Base-by-base conservation (phyloP, 2,888 invertebrate genomes). In the Bellardia pandia region DNA sequence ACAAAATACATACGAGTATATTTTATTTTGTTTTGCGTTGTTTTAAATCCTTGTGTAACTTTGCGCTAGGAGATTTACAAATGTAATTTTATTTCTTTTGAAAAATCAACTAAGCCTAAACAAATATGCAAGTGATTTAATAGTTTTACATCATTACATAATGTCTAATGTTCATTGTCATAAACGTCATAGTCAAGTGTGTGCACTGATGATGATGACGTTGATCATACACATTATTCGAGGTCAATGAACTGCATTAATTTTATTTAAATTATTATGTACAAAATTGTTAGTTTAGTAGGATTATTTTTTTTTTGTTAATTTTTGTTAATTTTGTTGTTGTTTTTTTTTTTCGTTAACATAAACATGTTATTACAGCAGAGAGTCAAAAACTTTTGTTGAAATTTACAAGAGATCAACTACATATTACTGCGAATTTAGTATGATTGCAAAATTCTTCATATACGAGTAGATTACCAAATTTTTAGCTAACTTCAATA, bases 191-290 rank as follows among this genome's bases (percentile, higher is more conserved):
- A 60, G 68, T 51, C 68, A 82, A 13, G 23, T 69, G 16, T 62
- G 58, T 48, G 58, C 48, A 56, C 11, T 64, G 42, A 81, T 30
- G 53, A 53, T 42, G 64, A 53, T 42, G 64, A 72, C 53, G 72
- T 76, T 82, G 51, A 76, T 69, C 45, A 60, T 33, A 56, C 40
- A 45, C 16, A 60, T 79, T 72, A 58, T 37, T 60, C 51, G 53
- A 74, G 81, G 87, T 87, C 87, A 87, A 85, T 75, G 87, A 87
- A 81, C 87, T 87, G 60, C 60, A 74, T 74, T 40, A 53, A 23
- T 64, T 85, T 72, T 60, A 60, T 53, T 58, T 76, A 80, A 80
- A 56, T 80, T 53, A 79, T 71, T 71, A 71, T 5, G 30, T 45
- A 60, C 16, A 3, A 69, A 76, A 75, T 60, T 76, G 68, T 53